Base-by-base conservation (phyloP, 2,888 invertebrate species). In the Melinopterus prodromus region DNA sequence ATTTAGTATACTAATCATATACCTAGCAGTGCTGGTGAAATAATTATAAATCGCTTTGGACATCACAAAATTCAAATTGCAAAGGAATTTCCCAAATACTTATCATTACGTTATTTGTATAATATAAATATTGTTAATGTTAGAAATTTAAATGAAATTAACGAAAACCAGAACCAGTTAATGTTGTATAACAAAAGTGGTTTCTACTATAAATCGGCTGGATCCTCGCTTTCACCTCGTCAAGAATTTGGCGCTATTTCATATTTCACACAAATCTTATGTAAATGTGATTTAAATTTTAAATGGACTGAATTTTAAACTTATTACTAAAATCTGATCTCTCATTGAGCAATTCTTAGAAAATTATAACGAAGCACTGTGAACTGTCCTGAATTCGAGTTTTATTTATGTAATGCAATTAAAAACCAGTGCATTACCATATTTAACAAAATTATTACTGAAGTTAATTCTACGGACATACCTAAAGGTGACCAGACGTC, bases 161-260 rank as follows among this genome's bases (percentile, higher is more conserved):
- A 53, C 53, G 53, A 53, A 53, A 53, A 53, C 53, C 12, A 53
- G 53, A 7, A 53, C 53, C 53, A 53, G 53, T 53, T 26, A 26
- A 26, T 26, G 26, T 26, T 53, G 53, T 53, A 53, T 53, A 53
- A 53, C 53, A 53, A 53, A 53, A 53, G 53, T 6, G 53, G 7
- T 53, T 53, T 53, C 53, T 53, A 53, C 53, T 53, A 53, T 53
- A 53, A 53, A 53, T 53, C 53, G 53, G 53, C 7, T 53, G 12
- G 53, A 53, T 53, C 53, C 9, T 53, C 53, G 53, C 53, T 53
- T 53, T 53, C 53, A 53, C 53, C 53, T 53, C 1, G 3, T 53
- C 53, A 53, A 53, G 53, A 53, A 53, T 53, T 53, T 53, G 53
- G 53, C 53, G 53, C 53, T 53, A 53, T 53, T 53, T 53, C 53